These are phyloP conservation scores for Leptocoma aspasia DNA, from an alignment of 2,113 vertebrate species.

Conservation along the genomic window DNA sequence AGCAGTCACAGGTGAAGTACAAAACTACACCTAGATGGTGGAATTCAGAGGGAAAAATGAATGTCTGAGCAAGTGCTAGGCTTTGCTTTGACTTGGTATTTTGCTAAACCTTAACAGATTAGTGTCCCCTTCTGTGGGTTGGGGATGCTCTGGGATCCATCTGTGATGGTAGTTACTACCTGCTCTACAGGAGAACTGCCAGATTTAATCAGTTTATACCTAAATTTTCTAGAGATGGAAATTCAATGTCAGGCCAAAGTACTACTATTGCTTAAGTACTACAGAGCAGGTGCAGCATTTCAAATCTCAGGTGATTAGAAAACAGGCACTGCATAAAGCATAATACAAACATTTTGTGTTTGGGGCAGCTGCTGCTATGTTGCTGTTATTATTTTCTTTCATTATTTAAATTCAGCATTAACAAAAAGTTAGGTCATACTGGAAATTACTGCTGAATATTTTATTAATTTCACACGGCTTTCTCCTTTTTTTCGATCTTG, in stretches of 20 bases:
- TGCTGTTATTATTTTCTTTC: background rate
- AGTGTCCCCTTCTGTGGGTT: background rate
- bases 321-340: background rate
- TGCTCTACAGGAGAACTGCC: background rate
- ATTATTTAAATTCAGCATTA: constrained; percentile 5
- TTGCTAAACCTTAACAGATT: background rate
- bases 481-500: background rate
- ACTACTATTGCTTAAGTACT: background rate
- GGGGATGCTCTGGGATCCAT: background rate
- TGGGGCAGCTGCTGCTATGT: background rate
- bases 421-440: background rate
- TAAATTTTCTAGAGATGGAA: background rate
- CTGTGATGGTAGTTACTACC: background rate
- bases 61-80: background rate
- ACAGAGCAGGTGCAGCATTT: background rate
- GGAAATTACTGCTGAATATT: background rate
- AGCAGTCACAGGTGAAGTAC: background rate
- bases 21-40: background rate
- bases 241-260: background rate
- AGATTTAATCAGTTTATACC: background rate
- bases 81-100: background rate
- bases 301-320: background rate
- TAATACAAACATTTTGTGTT: background rate
- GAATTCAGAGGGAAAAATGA: background rate
- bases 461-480: background rate